Conservation (phyloP, 1,140 invertebrate species). For the Cherax destructor region DNA sequence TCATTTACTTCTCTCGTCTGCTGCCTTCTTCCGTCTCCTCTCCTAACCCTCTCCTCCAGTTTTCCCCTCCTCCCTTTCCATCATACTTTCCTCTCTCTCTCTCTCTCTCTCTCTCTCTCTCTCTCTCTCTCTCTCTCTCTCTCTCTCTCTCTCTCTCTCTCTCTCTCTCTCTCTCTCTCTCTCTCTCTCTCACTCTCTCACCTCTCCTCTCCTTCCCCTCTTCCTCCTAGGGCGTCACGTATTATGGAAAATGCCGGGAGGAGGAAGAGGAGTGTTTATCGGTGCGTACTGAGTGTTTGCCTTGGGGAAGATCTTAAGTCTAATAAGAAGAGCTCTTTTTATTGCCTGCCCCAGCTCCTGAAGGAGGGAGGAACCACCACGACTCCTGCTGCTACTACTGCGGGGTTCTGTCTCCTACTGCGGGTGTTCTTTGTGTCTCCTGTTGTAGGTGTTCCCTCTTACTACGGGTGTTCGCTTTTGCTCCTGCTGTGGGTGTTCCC, state of each 20-base stretch:
- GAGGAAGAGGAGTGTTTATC: background rate
- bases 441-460: too few relatives aligned
- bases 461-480: background rate
- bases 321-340: constrained; percentile 21
- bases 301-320: constrained; percentile 29
- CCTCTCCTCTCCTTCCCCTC: background rate
- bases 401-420: too few relatives aligned
- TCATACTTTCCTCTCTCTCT: background rate
- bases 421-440: too few relatives aligned
- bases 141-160: background rate
- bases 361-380: background rate
- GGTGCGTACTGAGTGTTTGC: constrained; percentile 16
- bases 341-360: background rate
- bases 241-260: background rate
- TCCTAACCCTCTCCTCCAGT: too few relatives aligned
- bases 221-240: background rate
- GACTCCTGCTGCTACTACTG: too few relatives aligned
- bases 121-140: background rate
- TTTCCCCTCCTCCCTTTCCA: background rate
- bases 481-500: background rate
- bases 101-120: too few relatives aligned
- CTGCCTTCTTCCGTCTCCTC: too few relatives aligned
- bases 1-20: too few relatives aligned
- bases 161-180: background rate
- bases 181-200: background rate